These are phyloP conservation scores for Scalopus aquaticus DNA, from an alignment of 2,113 vertebrate genomes.

Conservation along the genomic window DNA sequence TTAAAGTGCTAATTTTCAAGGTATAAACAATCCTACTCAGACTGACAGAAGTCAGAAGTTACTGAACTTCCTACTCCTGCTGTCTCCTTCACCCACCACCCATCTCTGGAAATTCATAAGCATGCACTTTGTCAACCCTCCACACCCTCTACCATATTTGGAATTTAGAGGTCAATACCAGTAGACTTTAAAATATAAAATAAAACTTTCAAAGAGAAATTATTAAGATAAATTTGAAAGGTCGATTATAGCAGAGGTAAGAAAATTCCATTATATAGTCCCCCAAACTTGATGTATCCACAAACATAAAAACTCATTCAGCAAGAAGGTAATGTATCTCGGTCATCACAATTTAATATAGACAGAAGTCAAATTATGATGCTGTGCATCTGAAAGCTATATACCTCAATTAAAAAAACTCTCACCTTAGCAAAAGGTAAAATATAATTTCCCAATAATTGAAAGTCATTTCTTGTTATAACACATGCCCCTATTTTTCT, in stretches of 20 bases:
- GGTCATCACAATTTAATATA: not conserved
- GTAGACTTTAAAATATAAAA: not conserved
- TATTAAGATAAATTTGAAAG: not conserved
- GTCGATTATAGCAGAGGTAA: not conserved
- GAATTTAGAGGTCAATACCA: not conserved
- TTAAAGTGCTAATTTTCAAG: not conserved
- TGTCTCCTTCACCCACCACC: not conserved
- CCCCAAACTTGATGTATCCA: not conserved
- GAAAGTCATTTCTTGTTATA: not conserved
- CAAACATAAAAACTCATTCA: not conserved
- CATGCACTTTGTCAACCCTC: not conserved
- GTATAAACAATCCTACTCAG: fast-evolving
- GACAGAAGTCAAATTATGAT: not conserved
- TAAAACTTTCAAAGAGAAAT: not conserved
- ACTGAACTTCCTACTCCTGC: not conserved
- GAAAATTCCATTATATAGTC: not conserved
- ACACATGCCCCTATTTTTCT: not conserved
- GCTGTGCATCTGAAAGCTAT: not conserved
- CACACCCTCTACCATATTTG: not conserved
- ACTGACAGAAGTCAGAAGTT: not conserved
- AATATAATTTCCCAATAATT: not conserved
- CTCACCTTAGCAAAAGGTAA: not conserved
- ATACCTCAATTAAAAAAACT: not conserved
- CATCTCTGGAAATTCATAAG: not conserved
- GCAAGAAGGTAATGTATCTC: not conserved